phyloP scores from a whole-genome alignment of 2,797 vertebrate genomes.

The Centropyge bicolor region DNA sequence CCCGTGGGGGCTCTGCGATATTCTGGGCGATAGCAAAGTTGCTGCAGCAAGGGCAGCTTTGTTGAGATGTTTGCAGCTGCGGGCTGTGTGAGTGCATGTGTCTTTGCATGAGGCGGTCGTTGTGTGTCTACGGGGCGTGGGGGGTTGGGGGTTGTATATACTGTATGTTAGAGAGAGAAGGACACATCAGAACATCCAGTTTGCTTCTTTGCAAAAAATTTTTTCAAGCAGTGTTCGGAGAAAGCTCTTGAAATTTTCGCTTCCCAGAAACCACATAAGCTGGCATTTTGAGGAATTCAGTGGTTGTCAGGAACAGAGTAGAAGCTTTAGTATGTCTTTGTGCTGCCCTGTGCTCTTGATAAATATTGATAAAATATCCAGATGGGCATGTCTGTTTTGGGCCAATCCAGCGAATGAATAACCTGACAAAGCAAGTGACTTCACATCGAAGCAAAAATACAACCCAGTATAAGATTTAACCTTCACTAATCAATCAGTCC shows the following conservation, averaged over 20 bases:
- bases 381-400: neutral
- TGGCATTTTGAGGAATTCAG: neutral
- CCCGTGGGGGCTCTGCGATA: slow-evolving; percentile 57
- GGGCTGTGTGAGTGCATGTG: slow-evolving; percentile 42
- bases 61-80: slow-evolving; percentile 57
- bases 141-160: slow-evolving; percentile 2
- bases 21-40: slow-evolving; percentile 63
- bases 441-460: neutral
- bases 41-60: slow-evolving; percentile 67
- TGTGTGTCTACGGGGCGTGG: slow-evolving; percentile 6
- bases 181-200: neutral
- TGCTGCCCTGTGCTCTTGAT: neutral
- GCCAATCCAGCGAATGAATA: neutral
- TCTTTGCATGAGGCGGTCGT: slow-evolving; percentile 31
- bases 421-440: neutral
- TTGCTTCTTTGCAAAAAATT: slow-evolving; percentile 1
- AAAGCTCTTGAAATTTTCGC: neutral
- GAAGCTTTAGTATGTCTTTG: slow-evolving; percentile 8
- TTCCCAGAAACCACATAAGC: neutral
- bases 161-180: neutral
- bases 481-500: neutral
- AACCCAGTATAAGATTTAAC: neutral
- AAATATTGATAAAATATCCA: neutral
- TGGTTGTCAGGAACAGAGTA: slow-evolving; percentile 8
- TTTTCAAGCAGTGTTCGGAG: slow-evolving; percentile 1